A percentile compares a stretch with the other conserved stretches of the same genome.
phyloP scores from a whole-genome alignment of 2,113 vertebrate genomes.

The Columbina picui region DNA sequence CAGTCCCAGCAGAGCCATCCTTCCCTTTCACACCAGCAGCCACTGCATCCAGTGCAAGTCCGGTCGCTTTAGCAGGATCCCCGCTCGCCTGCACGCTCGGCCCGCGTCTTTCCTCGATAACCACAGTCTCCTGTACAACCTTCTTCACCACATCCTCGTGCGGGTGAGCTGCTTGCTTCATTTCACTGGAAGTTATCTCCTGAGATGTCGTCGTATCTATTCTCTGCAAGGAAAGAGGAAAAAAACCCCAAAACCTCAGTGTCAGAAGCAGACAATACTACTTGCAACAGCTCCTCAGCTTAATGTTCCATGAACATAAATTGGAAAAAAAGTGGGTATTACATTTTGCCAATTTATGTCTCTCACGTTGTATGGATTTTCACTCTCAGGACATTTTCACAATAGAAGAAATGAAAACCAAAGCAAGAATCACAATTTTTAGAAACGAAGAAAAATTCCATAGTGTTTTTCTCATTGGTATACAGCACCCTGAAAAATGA shows the following conservation, averaged over 20 bases:
- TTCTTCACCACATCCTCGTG: slow-evolving; percentile 62
- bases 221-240: slow-evolving; percentile 64
- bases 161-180: slow-evolving; percentile 30
- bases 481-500: slow-evolving; percentile 1
- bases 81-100: slow-evolving; percentile 75
- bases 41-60: slow-evolving; percentile 30
- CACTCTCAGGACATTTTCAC: accelerated
- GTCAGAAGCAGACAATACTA: background rate
- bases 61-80: slow-evolving; percentile 62
- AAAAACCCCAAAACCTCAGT: background rate
- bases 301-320: background rate
- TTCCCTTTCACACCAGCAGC: slow-evolving; percentile 56
- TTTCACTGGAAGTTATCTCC: slow-evolving; percentile 56
- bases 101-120: slow-evolving; percentile 75
- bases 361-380: background rate
- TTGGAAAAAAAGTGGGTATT: background rate
- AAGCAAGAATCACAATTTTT: background rate
- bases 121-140: slow-evolving; percentile 75
- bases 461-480: background rate
- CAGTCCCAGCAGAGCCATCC: slow-evolving; percentile 64
- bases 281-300: background rate
- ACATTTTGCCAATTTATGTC: slow-evolving; percentile 32
- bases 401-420: background rate
- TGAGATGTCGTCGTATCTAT: slow-evolving; percentile 62
- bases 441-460: background rate